A percentile compares a stretch with the other conserved stretches of the same genome.
Evolutionary conservation across 1,140 invertebrate genomes (phyloP).

Genomic region (Melipona quadrifasciata): DNA sequence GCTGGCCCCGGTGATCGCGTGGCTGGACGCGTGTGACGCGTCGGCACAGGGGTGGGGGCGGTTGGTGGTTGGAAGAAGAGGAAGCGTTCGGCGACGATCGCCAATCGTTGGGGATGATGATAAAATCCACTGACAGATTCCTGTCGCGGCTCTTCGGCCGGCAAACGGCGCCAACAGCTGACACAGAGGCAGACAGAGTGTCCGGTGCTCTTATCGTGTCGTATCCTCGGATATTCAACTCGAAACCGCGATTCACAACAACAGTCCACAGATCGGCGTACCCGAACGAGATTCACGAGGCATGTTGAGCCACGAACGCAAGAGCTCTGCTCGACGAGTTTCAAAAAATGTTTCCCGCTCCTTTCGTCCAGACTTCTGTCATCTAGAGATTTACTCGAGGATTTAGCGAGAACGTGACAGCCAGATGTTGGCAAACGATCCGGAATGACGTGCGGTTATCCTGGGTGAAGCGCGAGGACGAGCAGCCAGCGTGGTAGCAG

Average conservation of each 20-base stretch:
- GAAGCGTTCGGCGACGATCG: conserved; percentile 36
- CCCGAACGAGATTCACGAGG: not conserved
- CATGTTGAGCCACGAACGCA: not conserved
- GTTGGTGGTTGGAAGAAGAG: conserved; percentile 45
- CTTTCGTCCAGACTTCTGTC: not conserved
- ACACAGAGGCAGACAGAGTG: not conserved
- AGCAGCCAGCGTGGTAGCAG: conserved; percentile 18
- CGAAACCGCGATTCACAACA: not conserved
- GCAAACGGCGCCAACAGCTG: not conserved
- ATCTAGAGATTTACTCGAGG: not conserved
- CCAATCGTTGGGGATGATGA: conserved; percentile 33
- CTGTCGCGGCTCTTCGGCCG: not conserved
- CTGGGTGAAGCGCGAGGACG: conserved; percentile 24
- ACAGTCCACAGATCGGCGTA: not conserved
- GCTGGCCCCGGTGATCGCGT: conserved; percentile 67
- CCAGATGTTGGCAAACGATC: too few species aligned
- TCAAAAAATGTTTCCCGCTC: not conserved
- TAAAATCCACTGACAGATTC: conserved; percentile 12
- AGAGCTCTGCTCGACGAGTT: too few species aligned
- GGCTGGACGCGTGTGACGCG: conserved; percentile 65
- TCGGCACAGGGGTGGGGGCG: conserved; percentile 49
- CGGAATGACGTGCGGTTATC: conserved; percentile 5
- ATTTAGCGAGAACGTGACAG: not conserved
- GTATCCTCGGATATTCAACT: too few species aligned
- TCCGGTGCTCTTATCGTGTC: too few species aligned